These are phyloP conservation scores for Setophaga petechia DNA, from an alignment of 2,113 vertebrate genomes.

Conservation along the genomic window DNA sequence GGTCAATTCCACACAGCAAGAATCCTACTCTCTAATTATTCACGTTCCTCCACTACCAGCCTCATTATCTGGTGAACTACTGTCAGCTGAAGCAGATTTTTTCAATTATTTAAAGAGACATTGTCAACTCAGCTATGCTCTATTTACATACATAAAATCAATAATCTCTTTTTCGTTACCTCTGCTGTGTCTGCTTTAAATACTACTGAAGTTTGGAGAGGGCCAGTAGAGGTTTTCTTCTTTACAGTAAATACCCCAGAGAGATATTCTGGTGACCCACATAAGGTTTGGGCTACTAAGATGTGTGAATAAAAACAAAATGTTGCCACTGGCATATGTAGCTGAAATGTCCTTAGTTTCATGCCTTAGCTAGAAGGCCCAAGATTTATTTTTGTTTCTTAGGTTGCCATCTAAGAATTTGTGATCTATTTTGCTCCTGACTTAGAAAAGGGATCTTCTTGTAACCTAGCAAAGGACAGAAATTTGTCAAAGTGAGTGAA, in stretches of 20 bases:
- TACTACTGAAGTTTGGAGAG: background rate
- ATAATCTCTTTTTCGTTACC: background rate
- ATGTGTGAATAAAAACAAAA: background rate
- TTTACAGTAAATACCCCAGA: background rate
- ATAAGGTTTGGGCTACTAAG: background rate
- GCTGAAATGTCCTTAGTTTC: background rate
- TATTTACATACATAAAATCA: background rate
- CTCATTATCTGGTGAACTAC: conserved; percentile 28
- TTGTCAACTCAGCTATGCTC: background rate
- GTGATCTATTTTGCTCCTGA: background rate
- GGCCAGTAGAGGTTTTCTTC: background rate
- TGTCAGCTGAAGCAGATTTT: conserved; percentile 22
- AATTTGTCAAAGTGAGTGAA: background rate
- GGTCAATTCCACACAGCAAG: conserved; percentile 33
- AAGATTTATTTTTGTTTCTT: background rate
- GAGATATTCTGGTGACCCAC: background rate
- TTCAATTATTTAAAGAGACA: conserved; percentile 16
- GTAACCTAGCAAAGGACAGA: background rate
- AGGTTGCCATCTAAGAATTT: background rate
- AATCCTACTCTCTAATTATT: conserved; percentile 28
- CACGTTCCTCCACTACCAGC: conserved; percentile 2
- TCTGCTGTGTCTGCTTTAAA: background rate
- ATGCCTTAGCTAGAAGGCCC: background rate
- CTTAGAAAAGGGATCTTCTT: background rate
- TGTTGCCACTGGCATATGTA: background rate